These are phyloP conservation scores for Corythornis madagascariensis DNA, from an alignment of 2,113 vertebrate genomes.

Conservation along the genomic window DNA sequence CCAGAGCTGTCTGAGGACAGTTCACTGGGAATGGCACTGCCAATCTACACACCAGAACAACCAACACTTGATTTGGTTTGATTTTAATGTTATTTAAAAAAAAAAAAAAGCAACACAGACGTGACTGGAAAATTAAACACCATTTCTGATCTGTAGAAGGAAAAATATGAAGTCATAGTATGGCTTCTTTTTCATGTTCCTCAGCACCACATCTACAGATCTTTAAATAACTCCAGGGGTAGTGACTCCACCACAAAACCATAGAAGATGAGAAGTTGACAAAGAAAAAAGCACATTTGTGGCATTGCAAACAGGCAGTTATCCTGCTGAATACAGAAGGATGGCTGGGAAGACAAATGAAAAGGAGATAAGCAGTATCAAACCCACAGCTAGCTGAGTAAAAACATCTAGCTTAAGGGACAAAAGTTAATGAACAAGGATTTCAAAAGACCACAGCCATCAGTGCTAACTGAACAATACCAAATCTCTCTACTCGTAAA, in stretches of 20 bases:
- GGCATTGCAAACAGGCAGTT: neutral
- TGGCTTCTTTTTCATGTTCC: neutral
- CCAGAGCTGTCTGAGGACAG: neutral
- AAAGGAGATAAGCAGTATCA: neutral
- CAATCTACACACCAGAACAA: neutral
- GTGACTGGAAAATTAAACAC: neutral
- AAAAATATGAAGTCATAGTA: neutral
- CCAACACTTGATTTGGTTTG: neutral
- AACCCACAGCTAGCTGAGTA: neutral
- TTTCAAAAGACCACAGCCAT: no score
- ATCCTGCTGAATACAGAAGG: neutral
- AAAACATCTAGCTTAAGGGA: neutral
- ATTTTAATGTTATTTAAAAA: neutral
- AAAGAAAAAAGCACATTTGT: neutral
- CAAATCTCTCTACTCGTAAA: neutral
- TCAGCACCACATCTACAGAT: no score
- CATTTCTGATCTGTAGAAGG: neutral
- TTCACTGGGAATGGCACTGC: no score
- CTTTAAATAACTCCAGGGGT: no score
- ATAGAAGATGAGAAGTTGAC: neutral
- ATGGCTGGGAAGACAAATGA: neutral
- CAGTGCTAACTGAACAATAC: accelerated
- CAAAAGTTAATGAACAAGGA: neutral
- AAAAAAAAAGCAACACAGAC: neutral
- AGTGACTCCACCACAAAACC: no score